These are phyloP conservation scores for Lepidocyrtoides sp. DNA, from an alignment of 2,888 invertebrate species.

Conservation along the genomic window DNA sequence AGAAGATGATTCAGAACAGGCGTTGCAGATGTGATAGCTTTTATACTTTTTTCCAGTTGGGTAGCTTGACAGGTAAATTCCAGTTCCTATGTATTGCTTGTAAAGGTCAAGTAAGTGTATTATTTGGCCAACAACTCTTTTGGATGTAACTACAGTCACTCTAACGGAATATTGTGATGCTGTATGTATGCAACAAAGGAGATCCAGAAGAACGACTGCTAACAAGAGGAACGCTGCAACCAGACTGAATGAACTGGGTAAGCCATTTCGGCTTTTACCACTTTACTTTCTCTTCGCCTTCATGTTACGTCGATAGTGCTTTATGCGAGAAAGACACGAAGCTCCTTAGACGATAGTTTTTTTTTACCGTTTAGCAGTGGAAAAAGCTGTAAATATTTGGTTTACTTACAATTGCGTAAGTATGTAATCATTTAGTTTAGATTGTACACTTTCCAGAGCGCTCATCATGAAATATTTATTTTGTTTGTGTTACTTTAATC, in stretches of 20 bases:
- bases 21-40: too few relatives aligned
- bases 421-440: not conserved
- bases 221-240: slow-evolving; percentile 38
- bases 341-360: not conserved
- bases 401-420: not conserved
- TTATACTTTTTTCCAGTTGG: too few relatives aligned
- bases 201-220: slow-evolving; percentile 13
- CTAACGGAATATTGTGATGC: not conserved
- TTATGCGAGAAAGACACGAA: slow-evolving; percentile 10
- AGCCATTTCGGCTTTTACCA: slow-evolving; percentile 51
- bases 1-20: not conserved
- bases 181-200: not conserved
- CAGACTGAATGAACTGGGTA: slow-evolving; percentile 54
- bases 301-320: not conserved
- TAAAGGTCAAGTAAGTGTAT: not conserved
- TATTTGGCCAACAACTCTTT: not conserved
- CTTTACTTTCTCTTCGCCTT: slow-evolving; percentile 21
- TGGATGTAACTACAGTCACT: not conserved
- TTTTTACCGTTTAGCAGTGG: not conserved
- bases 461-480: slow-evolving; percentile 27
- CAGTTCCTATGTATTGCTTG: too few relatives aligned
- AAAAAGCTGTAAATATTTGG: not conserved
- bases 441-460: not conserved
- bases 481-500: slow-evolving; percentile 1
- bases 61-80: too few relatives aligned